phyloP scores from a whole-genome alignment of 2,888 invertebrate genomes.

The Stomorhina lunata region DNA sequence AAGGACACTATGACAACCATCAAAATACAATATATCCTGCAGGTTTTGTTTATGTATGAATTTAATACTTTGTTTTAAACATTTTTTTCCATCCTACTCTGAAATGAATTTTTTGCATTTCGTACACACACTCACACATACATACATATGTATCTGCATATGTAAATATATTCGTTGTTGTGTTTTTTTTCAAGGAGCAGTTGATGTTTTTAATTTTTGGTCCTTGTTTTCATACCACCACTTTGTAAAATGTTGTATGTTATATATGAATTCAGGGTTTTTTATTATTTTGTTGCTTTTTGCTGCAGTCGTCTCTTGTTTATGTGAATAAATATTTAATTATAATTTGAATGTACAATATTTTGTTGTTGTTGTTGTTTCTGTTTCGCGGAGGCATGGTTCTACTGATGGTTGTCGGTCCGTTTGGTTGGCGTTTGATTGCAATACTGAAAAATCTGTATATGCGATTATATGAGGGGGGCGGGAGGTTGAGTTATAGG shows the following conservation, averaged over 20 bases:
- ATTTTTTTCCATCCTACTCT: constrained; percentile 6
- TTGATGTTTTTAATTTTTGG: too few species aligned
- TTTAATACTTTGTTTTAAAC: constrained; percentile 66
- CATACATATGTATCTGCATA: constrained; percentile 4
- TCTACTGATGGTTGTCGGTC: too few species aligned
- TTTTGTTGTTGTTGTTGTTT: too few species aligned
- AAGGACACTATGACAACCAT: constrained; percentile 70
- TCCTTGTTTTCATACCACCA: constrained; percentile 20
- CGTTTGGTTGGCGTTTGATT: constrained; percentile 33
- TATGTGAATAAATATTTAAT: constrained; percentile 65
- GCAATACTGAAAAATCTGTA: background rate
- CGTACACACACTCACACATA: constrained; percentile 4
- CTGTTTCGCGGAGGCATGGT: constrained; percentile 28
- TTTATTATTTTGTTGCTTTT: constrained; percentile 16
- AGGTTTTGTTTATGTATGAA: constrained; percentile 70
- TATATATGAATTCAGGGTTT: constrained; percentile 3
- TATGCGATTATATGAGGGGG: too few species aligned
- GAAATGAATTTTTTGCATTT: constrained; percentile 25
- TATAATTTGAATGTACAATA: constrained; percentile 65
- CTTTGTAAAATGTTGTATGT: background rate
- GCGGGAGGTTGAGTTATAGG: too few species aligned
- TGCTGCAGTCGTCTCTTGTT: constrained; percentile 50
- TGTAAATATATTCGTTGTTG: background rate
- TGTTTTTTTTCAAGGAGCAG: too few species aligned
- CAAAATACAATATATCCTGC: constrained; percentile 60